A percentile compares a stretch with the other conserved stretches of the same genome.
phyloP scores from a whole-genome alignment of 2,888 invertebrate species.

The Drosophila putrida region DNA sequence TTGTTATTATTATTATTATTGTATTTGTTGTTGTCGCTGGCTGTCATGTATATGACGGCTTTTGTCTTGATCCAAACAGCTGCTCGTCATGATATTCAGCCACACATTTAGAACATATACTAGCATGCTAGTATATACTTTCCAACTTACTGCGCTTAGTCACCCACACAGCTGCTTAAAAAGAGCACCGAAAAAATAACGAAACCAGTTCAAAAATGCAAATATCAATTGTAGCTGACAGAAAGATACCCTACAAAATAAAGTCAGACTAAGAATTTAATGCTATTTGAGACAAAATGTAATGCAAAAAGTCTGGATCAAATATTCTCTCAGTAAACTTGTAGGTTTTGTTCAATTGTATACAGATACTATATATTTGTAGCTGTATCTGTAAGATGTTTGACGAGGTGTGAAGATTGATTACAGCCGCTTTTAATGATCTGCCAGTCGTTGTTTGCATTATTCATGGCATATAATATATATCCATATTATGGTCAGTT shows the following conservation, averaged over 20 bases:
- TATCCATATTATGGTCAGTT: not conserved
- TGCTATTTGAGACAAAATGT: no score
- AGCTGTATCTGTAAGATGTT: slow-evolving; percentile 1
- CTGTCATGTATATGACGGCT: slow-evolving; percentile 57
- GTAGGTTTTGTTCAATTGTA: not conserved
- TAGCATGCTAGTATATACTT: slow-evolving; percentile 2
- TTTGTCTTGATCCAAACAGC: slow-evolving; percentile 71
- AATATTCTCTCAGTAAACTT: not conserved
- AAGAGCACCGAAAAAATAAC: no score
- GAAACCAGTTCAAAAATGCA: no score
- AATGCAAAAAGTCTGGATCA: not conserved
- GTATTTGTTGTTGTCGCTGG: slow-evolving; percentile 23
- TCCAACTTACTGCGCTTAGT: slow-evolving; percentile 9
- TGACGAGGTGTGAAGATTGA: not conserved
- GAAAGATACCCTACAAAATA: not conserved
- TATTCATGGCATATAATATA: not conserved
- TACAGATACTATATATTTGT: no score
- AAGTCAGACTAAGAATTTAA: no score
- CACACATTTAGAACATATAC: slow-evolving; percentile 15
- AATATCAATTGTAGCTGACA: not conserved
- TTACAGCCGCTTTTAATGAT: not conserved
- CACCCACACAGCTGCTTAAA: slow-evolving; percentile 20
- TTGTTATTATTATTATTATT: slow-evolving; percentile 22
- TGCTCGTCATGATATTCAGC: slow-evolving; percentile 61
- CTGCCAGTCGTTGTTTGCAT: not conserved